phyloP scores from a whole-genome alignment of 2,113 vertebrate species.

The Chamaetylas fuelleborni region DNA sequence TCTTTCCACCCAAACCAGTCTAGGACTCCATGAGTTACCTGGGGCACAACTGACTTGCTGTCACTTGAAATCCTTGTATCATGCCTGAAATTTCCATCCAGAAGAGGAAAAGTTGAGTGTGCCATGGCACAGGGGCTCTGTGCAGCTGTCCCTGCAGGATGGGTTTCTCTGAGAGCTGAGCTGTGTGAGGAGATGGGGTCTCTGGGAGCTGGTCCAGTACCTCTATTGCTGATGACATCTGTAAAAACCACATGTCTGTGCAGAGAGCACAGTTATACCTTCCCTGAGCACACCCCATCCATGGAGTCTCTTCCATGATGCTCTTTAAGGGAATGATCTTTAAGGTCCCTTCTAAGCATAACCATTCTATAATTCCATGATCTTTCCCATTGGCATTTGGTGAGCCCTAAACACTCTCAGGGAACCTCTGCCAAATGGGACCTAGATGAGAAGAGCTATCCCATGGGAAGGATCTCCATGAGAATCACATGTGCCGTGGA shows the following conservation, averaged over 20 bases:
- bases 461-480: background rate
- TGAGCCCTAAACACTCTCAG: background rate
- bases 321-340: background rate
- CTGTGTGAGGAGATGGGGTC: background rate
- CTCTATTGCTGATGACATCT: background rate
- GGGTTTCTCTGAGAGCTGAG: background rate
- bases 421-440: background rate
- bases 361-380: background rate
- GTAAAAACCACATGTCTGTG: background rate
- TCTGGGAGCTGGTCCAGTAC: background rate
- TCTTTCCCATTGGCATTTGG: background rate
- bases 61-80: background rate
- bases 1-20: background rate
- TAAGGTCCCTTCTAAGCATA: background rate
- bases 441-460: background rate
- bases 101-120: background rate
- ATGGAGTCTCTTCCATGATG: background rate
- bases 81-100: background rate
- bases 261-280: background rate
- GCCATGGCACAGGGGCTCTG: background rate
- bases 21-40: background rate
- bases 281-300: background rate
- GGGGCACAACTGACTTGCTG: background rate
- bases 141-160: accelerated
- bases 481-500: accelerated